These are phyloP conservation scores for Glaucomys volans DNA, from an alignment of 2,113 vertebrate species.

Conservation along the genomic window DNA sequence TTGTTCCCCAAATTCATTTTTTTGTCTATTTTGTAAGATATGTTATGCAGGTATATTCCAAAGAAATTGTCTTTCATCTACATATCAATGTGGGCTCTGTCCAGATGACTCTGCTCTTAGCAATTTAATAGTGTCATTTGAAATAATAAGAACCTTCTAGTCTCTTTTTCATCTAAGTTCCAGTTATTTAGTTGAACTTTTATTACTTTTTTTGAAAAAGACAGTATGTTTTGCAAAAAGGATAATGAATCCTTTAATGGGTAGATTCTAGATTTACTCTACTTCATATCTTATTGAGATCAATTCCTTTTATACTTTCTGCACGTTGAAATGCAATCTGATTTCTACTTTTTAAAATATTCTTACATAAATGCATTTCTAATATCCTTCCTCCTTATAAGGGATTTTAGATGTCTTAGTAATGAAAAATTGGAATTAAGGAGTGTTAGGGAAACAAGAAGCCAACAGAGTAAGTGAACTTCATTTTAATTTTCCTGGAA, in stretches of 20 bases:
- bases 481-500: background rate
- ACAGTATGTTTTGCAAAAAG: background rate
- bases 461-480: background rate
- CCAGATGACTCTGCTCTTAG: background rate
- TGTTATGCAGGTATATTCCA: background rate
- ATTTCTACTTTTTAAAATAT: background rate
- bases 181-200: background rate
- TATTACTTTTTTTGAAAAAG: slow-evolving; percentile 7
- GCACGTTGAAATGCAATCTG: background rate
- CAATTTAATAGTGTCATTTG: slow-evolving; percentile 3
- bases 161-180: slow-evolving; percentile 24
- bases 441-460: background rate
- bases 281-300: background rate
- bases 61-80: slow-evolving; percentile 38
- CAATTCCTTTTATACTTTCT: background rate
- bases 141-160: background rate
- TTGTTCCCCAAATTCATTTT: background rate
- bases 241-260: background rate
- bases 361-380: background rate
- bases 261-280: background rate
- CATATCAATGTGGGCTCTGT: background rate
- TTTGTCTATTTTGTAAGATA: background rate
- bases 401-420: background rate
- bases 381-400: background rate
- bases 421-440: background rate